A percentile compares a stretch with the other conserved stretches of the same genome.
phyloP scores from a whole-genome alignment of 1,140 invertebrate genomes.

The Spodoptera litura region DNA sequence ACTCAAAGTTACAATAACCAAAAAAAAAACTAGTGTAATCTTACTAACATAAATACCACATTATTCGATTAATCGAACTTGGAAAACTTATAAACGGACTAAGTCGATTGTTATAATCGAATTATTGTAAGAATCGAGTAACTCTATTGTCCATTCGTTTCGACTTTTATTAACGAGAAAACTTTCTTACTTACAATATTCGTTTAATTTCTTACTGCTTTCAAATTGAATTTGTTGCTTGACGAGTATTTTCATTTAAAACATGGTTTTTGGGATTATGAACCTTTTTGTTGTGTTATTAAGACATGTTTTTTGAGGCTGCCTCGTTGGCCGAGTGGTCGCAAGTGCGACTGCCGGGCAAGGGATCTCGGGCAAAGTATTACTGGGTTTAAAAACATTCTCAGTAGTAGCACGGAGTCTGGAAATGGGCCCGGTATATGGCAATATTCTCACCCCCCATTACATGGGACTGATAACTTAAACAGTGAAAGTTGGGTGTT shows the following conservation, averaged over 20 bases:
- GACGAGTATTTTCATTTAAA: neutral
- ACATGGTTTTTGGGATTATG: neutral
- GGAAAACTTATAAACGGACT: constrained; percentile 27
- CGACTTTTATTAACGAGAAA: constrained; percentile 46
- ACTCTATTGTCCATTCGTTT: constrained; percentile 38
- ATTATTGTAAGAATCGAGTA: constrained; percentile 34
- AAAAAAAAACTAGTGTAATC: too few relatives aligned
- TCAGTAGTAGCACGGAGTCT: too few relatives aligned
- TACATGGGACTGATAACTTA: too few relatives aligned
- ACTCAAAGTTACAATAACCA: too few relatives aligned
- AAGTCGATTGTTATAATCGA: constrained; percentile 32
- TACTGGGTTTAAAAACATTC: too few relatives aligned
- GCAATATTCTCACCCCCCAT: too few relatives aligned
- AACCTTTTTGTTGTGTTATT: neutral
- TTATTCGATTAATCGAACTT: constrained; percentile 29
- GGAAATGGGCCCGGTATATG: too few relatives aligned
- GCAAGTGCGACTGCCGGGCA: too few relatives aligned
- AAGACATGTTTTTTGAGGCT: too few relatives aligned
- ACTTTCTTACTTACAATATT: constrained; percentile 35
- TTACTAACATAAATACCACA: neutral
- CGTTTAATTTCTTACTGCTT: constrained; percentile 12
- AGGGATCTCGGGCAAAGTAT: too few relatives aligned
- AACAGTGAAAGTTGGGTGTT: too few relatives aligned
- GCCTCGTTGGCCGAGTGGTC: too few relatives aligned
- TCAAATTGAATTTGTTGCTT: neutral